These are phyloP conservation scores for Synodontis membranacea DNA, from an alignment of 2,113 vertebrate genomes.

Conservation along the genomic window DNA sequence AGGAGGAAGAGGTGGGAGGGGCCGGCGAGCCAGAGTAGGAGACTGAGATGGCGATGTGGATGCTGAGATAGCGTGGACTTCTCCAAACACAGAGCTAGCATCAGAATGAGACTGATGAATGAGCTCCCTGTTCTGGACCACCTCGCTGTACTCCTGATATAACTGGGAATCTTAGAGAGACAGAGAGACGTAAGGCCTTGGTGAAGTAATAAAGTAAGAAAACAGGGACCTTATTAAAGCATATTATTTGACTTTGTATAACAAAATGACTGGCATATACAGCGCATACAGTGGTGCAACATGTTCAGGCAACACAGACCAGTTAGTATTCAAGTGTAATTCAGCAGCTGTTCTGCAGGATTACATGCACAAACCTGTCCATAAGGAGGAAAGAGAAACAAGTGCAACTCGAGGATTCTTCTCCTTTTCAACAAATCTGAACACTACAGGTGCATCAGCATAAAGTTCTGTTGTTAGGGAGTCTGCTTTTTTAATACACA, in stretches of 20 bases:
- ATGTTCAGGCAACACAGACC: constrained; percentile 32
- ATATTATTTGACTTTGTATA: constrained; percentile 8
- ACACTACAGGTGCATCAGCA: background rate
- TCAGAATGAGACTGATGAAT: constrained; percentile 84
- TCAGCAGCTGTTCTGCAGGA: constrained; percentile 61
- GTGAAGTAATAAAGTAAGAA: background rate
- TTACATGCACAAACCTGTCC: constrained; percentile 70
- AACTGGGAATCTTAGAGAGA: constrained; percentile 78
- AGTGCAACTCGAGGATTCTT: background rate
- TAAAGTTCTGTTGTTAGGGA: background rate
- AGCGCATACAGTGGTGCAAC: background rate
- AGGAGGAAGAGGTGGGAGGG: constrained; percentile 72
- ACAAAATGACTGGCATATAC: constrained; percentile 7
- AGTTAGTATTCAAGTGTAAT: constrained; percentile 60
- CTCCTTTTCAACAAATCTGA: background rate
- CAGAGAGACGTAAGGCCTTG: background rate
- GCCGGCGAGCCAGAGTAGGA: constrained; percentile 78
- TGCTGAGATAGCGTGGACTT: constrained; percentile 53
- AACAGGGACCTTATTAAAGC: background rate
- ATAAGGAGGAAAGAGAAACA: constrained; percentile 14
- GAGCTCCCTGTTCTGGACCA: constrained; percentile 87
- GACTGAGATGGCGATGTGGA: constrained; percentile 70
- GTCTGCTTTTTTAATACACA: background rate
- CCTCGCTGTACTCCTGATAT: constrained; percentile 94
- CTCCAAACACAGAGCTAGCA: constrained; percentile 60